Base-by-base conservation (phyloP, 2,113 vertebrate genomes). In the Phaetusa simplex region DNA sequence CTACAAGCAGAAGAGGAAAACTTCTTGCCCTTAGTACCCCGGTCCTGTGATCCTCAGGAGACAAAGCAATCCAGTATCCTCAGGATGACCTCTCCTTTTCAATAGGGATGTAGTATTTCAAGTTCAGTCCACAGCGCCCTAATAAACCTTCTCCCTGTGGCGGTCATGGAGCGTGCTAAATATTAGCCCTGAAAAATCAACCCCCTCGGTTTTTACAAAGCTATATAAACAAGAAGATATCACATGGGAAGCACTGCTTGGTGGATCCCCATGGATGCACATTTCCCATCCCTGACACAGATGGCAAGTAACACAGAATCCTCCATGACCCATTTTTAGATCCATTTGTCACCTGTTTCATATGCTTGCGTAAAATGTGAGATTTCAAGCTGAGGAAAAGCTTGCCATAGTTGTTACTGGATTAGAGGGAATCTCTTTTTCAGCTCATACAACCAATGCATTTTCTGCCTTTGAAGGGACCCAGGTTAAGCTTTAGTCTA, bases 351-450 rank as follows among this genome's bases (percentile, higher is more conserved):
- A 95, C 96, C 95, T 96, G 67, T 79, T 91, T 95, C 70, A 30
- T 23, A 78, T 59, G 80, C 81, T 81, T 42, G 42, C 6, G 13
- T 62, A 90, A 95, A 96, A 83, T n/a, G 32, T 69, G 50, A 76
- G 49, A 87, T 91, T 91, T 87, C 77, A 93, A 91, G 74, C 58
- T 65, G 69, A 78, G 74, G 65, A 94, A 95, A 96, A 86, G 70
- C 91, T 92, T 92, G 55, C 73, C 66, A 61, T 70, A 88, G 47
- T 89, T 95, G 67, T 89, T 82, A 91, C 20, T 78, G 88, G 94
- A 95, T 97, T 96, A 95, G 56, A 82, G 72, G 24, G 72, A 96
- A 96, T 95, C 87, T 87, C 84, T 90, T 94, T 97, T 95, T 95
- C 84, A 86, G 86, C 78, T 95, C 55, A 56, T 38, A 80, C 45